Conservation (phyloP, 30 jellyfish, hydroid and myxozoan species). For the Catostylus mosaicus region DNA sequence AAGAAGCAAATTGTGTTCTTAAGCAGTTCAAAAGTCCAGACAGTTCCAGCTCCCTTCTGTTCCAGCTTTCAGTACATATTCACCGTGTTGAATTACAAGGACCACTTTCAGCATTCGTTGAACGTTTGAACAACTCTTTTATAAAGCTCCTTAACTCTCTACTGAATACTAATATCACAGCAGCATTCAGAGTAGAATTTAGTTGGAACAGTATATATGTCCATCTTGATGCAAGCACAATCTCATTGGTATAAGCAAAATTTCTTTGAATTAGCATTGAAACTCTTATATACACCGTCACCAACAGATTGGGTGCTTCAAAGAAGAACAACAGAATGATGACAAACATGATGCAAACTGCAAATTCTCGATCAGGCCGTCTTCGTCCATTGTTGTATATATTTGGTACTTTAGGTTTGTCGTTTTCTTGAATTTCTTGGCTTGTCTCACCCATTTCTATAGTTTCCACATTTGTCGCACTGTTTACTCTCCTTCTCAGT, state of each 20-base stretch:
- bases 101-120: not conserved
- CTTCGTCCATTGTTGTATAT: not conserved
- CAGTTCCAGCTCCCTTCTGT: too few relatives aligned
- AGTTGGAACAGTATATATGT: slow-evolving; percentile 10
- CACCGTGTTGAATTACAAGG: too few relatives aligned
- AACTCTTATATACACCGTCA: not conserved
- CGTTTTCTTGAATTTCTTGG: not conserved
- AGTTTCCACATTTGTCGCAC: not conserved
- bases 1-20: too few relatives aligned
- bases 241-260: not conserved
- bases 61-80: too few relatives aligned
- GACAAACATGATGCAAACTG: slow-evolving; percentile 44
- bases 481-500: not conserved
- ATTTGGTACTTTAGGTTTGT: not conserved
- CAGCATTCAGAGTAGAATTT: slow-evolving; percentile 39
- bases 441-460: not conserved
- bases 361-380: slow-evolving; percentile 50
- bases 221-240: not conserved
- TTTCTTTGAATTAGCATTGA: not conserved
- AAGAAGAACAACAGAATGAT: slow-evolving; percentile 27
- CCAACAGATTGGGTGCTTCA: slow-evolving; percentile 40
- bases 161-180: slow-evolving; percentile 1
- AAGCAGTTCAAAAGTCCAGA: too few relatives aligned
- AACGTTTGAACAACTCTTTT: not conserved
- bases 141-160: slow-evolving; percentile 22